Evolutionary conservation across 2,888 invertebrate species (phyloP), one percentile per base, ranked within the genome.

Genomic region (Harmothoe impar): DNA sequence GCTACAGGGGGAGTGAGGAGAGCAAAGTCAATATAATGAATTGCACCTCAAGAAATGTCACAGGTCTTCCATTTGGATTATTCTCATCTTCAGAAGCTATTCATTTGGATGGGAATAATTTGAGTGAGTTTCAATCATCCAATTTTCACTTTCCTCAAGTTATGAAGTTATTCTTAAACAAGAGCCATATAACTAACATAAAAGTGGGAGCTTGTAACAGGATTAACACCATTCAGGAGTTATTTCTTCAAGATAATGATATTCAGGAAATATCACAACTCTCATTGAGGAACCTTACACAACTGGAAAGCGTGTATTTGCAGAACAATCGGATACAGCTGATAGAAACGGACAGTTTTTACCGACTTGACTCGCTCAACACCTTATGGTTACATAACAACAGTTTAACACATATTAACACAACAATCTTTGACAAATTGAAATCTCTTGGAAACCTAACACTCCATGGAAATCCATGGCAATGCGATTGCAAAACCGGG

Each of bases 381-480:
- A 29, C 17, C 17, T 31, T 77, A 17, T 77, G 25, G 77, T 77
- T 77, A 77, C 25, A 77, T 29, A 77, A n/a, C 15, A 77, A 77
- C 77, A 77, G 31, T 29, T 31, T 77, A 25, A 29, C 3, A 25
- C 31, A n/a, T 77, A 31, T 77, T 25, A 25, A 77, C 25, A 25
- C 25, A 29, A 29, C 31, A 25, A 1, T 77, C 17, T 29, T 77
- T 29, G 29, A 77, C 25, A 25, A 25, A 0, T 62, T 62, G 12
- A 77, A 29, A 29, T 29, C 25, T 31, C 20, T 77, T 0, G 10
- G 17, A 77, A 29, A 31, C 15, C 20, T 77, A 15, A 43, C 81
- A 81, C 81, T 81, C 23, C n/a, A 81, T 81, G 81, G n/a, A 15
- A 81, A 81, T n/a, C 81, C 33, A 17, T 81, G 81, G 81, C 17